Conservation (phyloP, 2,888 invertebrate species). For the Leucoptera coffeella region DNA sequence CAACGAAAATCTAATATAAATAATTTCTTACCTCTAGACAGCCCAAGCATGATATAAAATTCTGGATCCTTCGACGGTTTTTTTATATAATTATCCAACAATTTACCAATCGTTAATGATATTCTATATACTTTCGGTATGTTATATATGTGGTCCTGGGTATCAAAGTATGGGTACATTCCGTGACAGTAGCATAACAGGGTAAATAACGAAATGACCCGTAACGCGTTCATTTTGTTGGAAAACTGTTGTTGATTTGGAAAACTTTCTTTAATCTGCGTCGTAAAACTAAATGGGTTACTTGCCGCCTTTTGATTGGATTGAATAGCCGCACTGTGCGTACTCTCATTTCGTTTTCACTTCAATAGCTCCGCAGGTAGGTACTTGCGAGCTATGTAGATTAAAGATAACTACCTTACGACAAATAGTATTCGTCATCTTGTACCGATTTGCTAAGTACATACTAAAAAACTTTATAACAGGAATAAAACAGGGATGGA, state of each 20-base stretch:
- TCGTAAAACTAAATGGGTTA: slow-evolving; percentile 15
- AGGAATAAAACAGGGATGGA: no score
- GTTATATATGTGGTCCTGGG: slow-evolving; percentile 44
- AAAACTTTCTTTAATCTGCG: slow-evolving; percentile 13
- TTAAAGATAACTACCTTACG: no score
- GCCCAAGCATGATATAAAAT: slow-evolving; percentile 31
- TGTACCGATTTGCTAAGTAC: no score
- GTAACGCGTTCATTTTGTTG: slow-evolving; percentile 23
- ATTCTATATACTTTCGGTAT: slow-evolving; percentile 42
- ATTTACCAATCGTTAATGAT: slow-evolving; percentile 31
- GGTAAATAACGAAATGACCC: slow-evolving; percentile 18
- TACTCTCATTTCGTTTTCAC: no score
- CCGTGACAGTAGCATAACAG: slow-evolving; percentile 12
- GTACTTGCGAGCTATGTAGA: no score
- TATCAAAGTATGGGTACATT: slow-evolving; percentile 43
- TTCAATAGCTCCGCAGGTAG: no score
- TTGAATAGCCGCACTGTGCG: no score
- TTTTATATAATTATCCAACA: slow-evolving; percentile 33
- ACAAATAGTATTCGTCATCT: no score
- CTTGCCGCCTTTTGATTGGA: slow-evolving; percentile 26
- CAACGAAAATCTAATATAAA: no score
- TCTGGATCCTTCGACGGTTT: slow-evolving; percentile 45
- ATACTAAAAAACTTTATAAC: no score
- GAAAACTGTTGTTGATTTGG: slow-evolving; percentile 13
- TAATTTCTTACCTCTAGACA: slow-evolving; percentile 35